phyloP scores from a whole-genome alignment of 23 tunicate genomes.

The Trididemnum clinides region DNA sequence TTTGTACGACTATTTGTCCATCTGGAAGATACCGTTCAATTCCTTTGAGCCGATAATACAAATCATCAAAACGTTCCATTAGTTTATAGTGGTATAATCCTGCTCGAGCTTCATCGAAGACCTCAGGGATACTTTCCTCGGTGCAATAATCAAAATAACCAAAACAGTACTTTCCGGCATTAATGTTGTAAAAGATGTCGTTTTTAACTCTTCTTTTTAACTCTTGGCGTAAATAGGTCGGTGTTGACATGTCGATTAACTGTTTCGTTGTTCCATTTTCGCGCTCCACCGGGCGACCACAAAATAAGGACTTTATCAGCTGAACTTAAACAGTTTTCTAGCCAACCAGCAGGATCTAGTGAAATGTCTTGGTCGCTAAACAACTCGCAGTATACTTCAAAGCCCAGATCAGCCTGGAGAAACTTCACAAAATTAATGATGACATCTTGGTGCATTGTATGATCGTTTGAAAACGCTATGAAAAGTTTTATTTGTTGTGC shows the following conservation, averaged over 20 bases:
- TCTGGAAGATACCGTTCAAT: slow-evolving; percentile 41
- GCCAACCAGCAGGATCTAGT: slow-evolving; percentile 33
- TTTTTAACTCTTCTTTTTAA: slow-evolving; percentile 33
- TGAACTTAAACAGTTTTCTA: slow-evolving; percentile 24
- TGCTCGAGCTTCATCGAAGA: slow-evolving; percentile 6
- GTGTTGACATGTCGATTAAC: neutral
- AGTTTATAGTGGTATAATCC: slow-evolving; percentile 35
- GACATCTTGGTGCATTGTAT: slow-evolving; percentile 44
- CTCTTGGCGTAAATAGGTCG: slow-evolving; percentile 58
- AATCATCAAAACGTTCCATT: slow-evolving; percentile 59
- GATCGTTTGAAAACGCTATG: slow-evolving; percentile 50
- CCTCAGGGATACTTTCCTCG: slow-evolving; percentile 23
- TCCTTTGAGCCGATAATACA: slow-evolving; percentile 46
- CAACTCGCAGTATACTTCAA: slow-evolving; percentile 47
- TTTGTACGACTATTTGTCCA: neutral
- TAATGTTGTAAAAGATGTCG: slow-evolving; percentile 26
- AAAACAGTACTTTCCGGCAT: slow-evolving; percentile 46
- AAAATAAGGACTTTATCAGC: slow-evolving; percentile 58
- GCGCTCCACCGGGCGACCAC: slow-evolving; percentile 45
- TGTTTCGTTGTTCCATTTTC: neutral
- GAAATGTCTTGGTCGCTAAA: neutral
- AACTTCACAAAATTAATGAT: slow-evolving; percentile 54
- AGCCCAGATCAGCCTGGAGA: slow-evolving; percentile 71
- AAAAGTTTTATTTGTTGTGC: slow-evolving; percentile 2
- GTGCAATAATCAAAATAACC: slow-evolving; percentile 60